Evolutionary conservation across 2,113 vertebrate genomes (phyloP).

Genomic region (Megaceryle maxima): DNA sequence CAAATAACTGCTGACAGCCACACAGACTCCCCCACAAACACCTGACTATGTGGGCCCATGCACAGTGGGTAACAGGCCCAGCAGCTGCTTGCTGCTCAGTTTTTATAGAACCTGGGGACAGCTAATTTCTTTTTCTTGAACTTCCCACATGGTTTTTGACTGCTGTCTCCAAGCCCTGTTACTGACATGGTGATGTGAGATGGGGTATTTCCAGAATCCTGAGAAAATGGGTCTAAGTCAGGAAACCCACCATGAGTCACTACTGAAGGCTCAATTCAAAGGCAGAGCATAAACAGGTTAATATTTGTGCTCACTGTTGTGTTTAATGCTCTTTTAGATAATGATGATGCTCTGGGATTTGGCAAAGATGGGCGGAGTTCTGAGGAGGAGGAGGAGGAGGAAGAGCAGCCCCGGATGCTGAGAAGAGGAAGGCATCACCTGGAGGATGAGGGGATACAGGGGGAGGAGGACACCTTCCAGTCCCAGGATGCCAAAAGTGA

Average conservation of each 20-base stretch:
- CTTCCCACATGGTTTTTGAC: background rate
- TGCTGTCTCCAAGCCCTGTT: background rate
- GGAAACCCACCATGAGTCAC: background rate
- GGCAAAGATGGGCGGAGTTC: conserved; percentile 30
- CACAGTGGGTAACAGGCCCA: background rate
- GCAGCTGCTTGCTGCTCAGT: background rate
- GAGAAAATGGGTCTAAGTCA: background rate
- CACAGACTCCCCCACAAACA: background rate
- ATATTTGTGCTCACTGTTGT: background rate
- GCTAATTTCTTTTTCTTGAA: background rate
- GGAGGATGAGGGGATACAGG: conserved; percentile 10
- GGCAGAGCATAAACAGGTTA: background rate
- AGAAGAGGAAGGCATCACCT: conserved; percentile 53
- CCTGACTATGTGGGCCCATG: accelerated
- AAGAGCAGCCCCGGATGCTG: background rate
- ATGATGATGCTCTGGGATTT: conserved; percentile 3
- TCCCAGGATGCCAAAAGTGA: background rate
- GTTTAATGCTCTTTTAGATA: conserved; percentile 57
- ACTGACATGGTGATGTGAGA: background rate
- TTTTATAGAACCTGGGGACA: background rate
- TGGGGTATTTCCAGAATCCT: background rate
- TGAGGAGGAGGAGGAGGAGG: conserved; percentile 56
- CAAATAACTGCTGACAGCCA: background rate
- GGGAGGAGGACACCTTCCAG: conserved; percentile 23
- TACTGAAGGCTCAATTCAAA: background rate